These are phyloP conservation scores for Dryobotodes eremita DNA, from an alignment of 2,888 invertebrate species.

Conservation along the genomic window DNA sequence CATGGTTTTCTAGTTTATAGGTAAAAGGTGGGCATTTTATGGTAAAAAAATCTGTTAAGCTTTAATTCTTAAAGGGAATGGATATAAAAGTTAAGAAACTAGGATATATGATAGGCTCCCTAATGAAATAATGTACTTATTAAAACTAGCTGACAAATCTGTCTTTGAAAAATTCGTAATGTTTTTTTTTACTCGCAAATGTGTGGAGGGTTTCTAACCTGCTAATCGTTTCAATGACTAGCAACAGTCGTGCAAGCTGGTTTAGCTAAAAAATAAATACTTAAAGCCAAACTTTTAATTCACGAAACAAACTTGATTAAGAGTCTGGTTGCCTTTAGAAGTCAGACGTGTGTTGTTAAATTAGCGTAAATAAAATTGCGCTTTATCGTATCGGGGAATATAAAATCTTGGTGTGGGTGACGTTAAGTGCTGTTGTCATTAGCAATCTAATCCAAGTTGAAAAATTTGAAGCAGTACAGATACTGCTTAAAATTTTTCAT, in stretches of 20 bases:
- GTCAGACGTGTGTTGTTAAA: too few species aligned
- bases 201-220: background rate
- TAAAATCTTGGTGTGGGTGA: background rate
- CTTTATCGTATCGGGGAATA: too few species aligned
- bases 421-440: background rate
- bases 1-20: conserved; percentile 57
- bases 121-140: background rate
- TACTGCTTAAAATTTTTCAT: too few species aligned
- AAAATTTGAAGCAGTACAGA: too few species aligned
- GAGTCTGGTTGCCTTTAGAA: too few species aligned
- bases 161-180: background rate
- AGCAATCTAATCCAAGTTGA: background rate
- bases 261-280: background rate
- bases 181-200: background rate
- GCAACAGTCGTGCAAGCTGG: background rate
- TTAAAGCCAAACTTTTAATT: background rate
- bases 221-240: background rate
- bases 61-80: too few species aligned
- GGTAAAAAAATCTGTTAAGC: background rate
- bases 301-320: background rate
- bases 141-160: too few species aligned
- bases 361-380: too few species aligned
- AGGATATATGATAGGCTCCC: too few species aligned
- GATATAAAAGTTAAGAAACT: background rate
- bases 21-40: conserved; percentile 29